A percentile compares a stretch with the other conserved stretches of the same genome.
These are phyloP conservation scores for Machimus atricapillus DNA, from an alignment of 2,888 invertebrate genomes.

Conservation along the genomic window DNA sequence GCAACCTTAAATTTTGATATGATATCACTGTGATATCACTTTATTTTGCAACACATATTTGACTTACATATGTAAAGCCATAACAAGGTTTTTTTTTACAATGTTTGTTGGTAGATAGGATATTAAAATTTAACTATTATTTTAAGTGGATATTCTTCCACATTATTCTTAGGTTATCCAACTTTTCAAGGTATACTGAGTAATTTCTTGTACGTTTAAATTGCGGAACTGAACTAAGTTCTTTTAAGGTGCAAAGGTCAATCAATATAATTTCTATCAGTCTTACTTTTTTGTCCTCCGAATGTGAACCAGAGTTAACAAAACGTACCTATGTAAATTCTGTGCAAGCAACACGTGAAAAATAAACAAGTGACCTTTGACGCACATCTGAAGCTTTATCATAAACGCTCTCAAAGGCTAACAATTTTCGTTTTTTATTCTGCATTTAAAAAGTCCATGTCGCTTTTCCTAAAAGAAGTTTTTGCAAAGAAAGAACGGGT, in stretches of 20 bases:
- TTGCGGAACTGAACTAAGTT: neutral
- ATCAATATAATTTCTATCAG: neutral
- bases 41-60: neutral
- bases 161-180: no score
- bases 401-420: neutral
- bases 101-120: no score
- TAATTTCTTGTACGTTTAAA: neutral
- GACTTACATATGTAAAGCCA: no score
- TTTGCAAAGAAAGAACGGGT: neutral
- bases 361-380: neutral
- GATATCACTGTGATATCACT: neutral
- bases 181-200: no score
- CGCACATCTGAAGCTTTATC: neutral
- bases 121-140: no score
- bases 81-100: no score
- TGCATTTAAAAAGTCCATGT: neutral
- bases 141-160: no score
- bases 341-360: neutral
- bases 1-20: neutral
- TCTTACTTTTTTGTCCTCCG: neutral
- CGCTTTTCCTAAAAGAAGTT: neutral
- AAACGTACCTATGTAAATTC: neutral
- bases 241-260: neutral
- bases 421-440: neutral
- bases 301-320: neutral